These are phyloP conservation scores for Ditylenchus weischeri DNA, from an alignment of 2,888 invertebrate genomes.

Conservation along the genomic window DNA sequence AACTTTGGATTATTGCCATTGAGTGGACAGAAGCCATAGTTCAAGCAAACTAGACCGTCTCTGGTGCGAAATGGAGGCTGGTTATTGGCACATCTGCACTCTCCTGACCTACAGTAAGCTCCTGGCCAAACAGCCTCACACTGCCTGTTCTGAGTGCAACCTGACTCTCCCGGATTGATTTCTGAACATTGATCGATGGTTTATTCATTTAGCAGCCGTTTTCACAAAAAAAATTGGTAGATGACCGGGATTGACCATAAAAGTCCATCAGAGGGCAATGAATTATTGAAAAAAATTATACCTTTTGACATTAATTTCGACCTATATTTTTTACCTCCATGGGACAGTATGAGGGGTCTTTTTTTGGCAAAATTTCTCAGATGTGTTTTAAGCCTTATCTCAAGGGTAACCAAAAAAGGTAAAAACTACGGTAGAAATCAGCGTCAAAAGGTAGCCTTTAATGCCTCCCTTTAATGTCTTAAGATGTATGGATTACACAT, in stretches of 20 bases:
- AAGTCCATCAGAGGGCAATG: not conserved
- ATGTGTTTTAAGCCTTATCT: too few species aligned
- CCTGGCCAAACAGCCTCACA: conserved; percentile 57
- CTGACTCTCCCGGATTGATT: conserved; percentile 58
- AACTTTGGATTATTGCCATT: conserved; percentile 58
- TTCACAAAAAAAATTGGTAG: not conserved
- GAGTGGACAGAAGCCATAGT: conserved; percentile 57
- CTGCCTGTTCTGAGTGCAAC: conserved; percentile 57
- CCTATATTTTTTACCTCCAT: too few species aligned
- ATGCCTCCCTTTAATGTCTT: too few species aligned
- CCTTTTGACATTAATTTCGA: too few species aligned
- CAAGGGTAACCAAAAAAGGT: too few species aligned
- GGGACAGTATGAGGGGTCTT: too few species aligned
- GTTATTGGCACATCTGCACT: conserved; percentile 57
- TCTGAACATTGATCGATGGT: conserved; percentile 35
- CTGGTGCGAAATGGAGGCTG: conserved; percentile 57
- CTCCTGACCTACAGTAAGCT: conserved; percentile 55
- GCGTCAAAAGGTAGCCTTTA: too few species aligned
- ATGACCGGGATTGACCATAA: not conserved
- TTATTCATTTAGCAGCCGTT: conserved; percentile 5
- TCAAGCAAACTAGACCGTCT: conserved; percentile 54
- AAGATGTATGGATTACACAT: not conserved
- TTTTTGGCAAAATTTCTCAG: conserved; percentile 9
- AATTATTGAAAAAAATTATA: not conserved
- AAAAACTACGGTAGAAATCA: too few species aligned